Conservation (phyloP, 2,797 vertebrate genomes). For the Helarctos malayanus region DNA sequence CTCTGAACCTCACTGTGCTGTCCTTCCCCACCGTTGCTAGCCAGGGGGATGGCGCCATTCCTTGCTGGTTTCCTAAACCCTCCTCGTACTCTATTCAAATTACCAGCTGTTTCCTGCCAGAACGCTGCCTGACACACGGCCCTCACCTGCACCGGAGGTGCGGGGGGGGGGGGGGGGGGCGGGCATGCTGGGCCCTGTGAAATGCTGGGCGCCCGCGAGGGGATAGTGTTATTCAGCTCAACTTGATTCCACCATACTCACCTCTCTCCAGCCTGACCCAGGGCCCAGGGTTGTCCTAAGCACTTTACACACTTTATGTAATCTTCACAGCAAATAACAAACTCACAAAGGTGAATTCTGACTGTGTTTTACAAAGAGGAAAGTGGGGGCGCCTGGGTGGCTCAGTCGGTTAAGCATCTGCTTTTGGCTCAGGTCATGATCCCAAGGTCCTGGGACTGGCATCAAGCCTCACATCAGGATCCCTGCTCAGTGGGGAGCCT, state of each 20-base stretch:
- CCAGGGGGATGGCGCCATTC: not conserved
- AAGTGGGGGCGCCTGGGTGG: too few relatives aligned
- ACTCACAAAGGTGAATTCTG: not conserved
- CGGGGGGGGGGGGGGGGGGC: too few relatives aligned
- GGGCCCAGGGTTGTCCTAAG: not conserved
- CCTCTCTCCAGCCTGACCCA: not conserved
- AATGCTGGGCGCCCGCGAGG: not conserved
- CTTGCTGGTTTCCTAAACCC: not conserved
- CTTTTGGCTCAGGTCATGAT: too few relatives aligned
- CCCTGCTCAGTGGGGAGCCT: too few relatives aligned
- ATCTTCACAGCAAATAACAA: slow-evolving; percentile 7
- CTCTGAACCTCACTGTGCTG: not conserved
- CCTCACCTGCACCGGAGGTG: not conserved
- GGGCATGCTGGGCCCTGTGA: not conserved
- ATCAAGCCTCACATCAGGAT: too few relatives aligned
- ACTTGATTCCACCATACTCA: not conserved
- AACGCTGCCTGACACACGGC: not conserved
- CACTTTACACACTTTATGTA: not conserved
- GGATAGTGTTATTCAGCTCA: not conserved
- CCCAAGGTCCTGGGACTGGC: too few relatives aligned
- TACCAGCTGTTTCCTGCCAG: not conserved
- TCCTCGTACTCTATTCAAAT: not conserved
- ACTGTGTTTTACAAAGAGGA: not conserved
- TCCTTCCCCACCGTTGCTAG: not conserved
- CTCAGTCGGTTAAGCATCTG: too few relatives aligned